Base-by-base conservation (phyloP, 2,797 vertebrate genomes). In the Echiichthys vipera region DNA sequence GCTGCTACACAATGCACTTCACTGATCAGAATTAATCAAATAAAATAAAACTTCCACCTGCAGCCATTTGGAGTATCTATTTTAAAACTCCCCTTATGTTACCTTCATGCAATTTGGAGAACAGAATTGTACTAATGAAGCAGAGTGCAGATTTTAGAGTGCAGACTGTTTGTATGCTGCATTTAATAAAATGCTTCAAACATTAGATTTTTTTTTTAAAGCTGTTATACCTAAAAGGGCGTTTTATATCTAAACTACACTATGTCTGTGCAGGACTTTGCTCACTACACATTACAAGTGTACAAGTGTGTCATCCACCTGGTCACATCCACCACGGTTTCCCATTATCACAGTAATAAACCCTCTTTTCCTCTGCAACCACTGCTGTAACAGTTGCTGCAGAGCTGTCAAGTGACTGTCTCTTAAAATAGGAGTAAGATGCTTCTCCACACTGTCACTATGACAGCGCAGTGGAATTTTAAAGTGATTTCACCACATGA, bases 361-460 rank as follows among this genome's bases (percentile, higher is more conserved):
- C 83, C 84, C 74, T 82, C 75, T 56, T 87, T 78, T 91, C 71
- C 85, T 84, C 78, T 83, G 84, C 77, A 83, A 59, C 80, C 78
- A 45, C 76, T 55, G 85, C 87, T 88, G 74, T 79, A 89, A 83
- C 79, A 81, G 78, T 83, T 54, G 78, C 76, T 80, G 80, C 87
- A 84, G 85, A 85, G 84, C 88, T 89, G 88, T 91, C 88, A 89
- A 91, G 84, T 88, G 84, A 87, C 86, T 88, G 82, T 80, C 76
- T 80, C 88, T 86, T 90, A 85, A 91, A 91, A 90, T 90, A 89
- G 88, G 84, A 86, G 90, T 81, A 84, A 81, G 86, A 90, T 81
- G 83, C 87, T 91, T 67, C 84, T 89, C 81, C 84, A 92, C 85
- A 77, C 85, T 89, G 87, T 87, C 89, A 83, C 86, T 86, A 81